Base-by-base conservation (phyloP, 2,113 vertebrate species). In the Grallaria varia region DNA sequence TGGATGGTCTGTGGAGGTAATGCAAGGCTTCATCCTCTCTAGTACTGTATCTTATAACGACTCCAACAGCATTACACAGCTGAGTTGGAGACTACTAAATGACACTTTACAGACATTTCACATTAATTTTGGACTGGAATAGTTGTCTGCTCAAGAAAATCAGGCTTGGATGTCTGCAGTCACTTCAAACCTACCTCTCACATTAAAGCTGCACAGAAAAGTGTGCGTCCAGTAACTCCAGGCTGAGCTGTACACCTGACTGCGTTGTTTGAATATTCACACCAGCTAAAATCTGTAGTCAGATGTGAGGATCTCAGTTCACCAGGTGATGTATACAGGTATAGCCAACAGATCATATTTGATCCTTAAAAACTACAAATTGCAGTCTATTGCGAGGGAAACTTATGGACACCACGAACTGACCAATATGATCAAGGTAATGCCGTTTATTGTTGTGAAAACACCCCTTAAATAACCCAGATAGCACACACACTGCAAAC, bases 21-120 rank as follows among this genome's bases (percentile, higher is more conserved):
- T 0, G 0, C 8, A 7, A n/a, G 64, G 42, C 33, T 77, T 64
- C 62, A 37, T 40, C 13, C 27, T 69, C 37, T 25, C 5, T n/a
- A 49, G 23, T 31, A 24, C 33, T 30, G 17, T 42, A 5, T n/a
- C 37, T n/a, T 47, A n/a, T 1, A 33, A 1, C 49, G 16, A 24
- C 21, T 42, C 42, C 44, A 64, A n/a, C 4, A 64, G 56, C 20
- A 67, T 27, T 12, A 35, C 10, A 18, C 3, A 56, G 18, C 22
- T 55, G 63, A 68, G n/a, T 6, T 60, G 49, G 31, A 82, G 21
- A 62, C 7, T 53, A 42, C 12, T 56, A 84, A 82, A 84, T 17
- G 5, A 71, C 31, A 53, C 28, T 64, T 84, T 19, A 64, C 7
- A 84, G 62, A 28, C 24, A 66, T 50, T 64, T 79, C 53, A 73